These are phyloP conservation scores for Scaptomyza polygonia DNA, from an alignment of 2,888 invertebrate species.

Conservation along the genomic window DNA sequence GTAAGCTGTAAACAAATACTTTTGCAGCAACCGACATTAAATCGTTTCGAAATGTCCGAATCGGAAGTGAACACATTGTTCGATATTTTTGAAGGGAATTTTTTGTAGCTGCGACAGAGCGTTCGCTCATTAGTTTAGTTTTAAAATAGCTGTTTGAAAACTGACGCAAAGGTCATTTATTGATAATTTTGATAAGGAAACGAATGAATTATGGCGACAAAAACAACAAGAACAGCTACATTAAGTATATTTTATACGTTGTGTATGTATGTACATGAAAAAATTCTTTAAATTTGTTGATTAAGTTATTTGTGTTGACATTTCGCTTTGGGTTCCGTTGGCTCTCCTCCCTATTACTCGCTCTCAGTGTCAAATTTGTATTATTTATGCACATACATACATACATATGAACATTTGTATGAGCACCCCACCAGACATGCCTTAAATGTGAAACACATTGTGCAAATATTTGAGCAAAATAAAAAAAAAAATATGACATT, in stretches of 20 bases:
- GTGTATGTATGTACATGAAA: constrained; percentile 6
- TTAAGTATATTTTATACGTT: constrained; percentile 37
- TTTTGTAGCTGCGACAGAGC: not conserved
- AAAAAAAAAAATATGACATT: constrained; percentile 17
- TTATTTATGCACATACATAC: not conserved
- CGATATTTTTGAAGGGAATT: constrained; percentile 3
- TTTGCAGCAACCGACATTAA: constrained; percentile 9
- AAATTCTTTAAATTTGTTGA: constrained; percentile 58
- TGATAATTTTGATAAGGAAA: constrained; percentile 73
- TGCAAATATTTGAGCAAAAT: constrained; percentile 31
- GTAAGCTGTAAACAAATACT: constrained; percentile 19
- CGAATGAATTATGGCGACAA: constrained; percentile 49
- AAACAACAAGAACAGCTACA: constrained; percentile 44
- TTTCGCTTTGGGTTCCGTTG: constrained; percentile 32
- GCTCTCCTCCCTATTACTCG: not conserved
- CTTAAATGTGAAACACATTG: constrained; percentile 9
- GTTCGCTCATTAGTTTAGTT: constrained; percentile 29
- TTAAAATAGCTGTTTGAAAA: constrained; percentile 36
- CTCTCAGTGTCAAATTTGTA: constrained; percentile 26
- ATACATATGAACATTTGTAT: not conserved
- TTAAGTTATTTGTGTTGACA: constrained; percentile 70
- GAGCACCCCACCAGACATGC: not conserved
- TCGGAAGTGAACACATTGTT: constrained; percentile 12
- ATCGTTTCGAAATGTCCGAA: constrained; percentile 14
- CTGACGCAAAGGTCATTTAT: constrained; percentile 70